Conservation (phyloP, 1,140 invertebrate genomes). For the Heterodera schachtii region DNA sequence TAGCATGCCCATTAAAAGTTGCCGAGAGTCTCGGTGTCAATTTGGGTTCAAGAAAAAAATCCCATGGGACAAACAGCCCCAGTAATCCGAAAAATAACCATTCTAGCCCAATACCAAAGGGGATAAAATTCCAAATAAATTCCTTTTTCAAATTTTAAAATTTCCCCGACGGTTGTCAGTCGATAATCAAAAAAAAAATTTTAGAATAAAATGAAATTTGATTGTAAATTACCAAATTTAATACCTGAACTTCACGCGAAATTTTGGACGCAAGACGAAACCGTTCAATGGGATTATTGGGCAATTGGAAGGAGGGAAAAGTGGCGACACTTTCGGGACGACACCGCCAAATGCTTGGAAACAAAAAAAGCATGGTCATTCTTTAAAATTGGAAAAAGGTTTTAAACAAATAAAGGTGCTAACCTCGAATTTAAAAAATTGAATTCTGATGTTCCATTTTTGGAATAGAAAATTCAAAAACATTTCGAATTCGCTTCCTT, state of each 20-base stretch:
- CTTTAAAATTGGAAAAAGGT: not conserved
- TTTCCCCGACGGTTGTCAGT: not conserved
- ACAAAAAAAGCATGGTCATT: not conserved
- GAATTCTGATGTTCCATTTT: too few species aligned
- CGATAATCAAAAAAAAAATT: too few species aligned
- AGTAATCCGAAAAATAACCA: slow-evolving; percentile 8
- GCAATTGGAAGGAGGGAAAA: slow-evolving; percentile 36
- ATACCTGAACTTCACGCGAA: slow-evolving; percentile 32
- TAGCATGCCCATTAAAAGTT: too few species aligned
- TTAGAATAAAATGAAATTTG: too few species aligned
- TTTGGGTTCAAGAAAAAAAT: too few species aligned
- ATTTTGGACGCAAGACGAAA: slow-evolving; percentile 38
- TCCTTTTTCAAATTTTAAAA: not conserved
- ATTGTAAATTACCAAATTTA: too few species aligned
- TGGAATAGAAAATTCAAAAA: too few species aligned
- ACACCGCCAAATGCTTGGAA: slow-evolving; percentile 30
- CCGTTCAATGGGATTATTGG: slow-evolving; percentile 25
- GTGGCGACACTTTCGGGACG: slow-evolving; percentile 23
- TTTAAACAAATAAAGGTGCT: too few species aligned
- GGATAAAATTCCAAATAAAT: too few species aligned
- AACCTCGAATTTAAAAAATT: not conserved
- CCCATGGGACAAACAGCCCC: not conserved
- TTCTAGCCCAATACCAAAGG: too few species aligned
- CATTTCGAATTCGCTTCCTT: too few species aligned
- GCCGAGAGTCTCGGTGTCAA: too few species aligned